These are phyloP conservation scores for Nasonia giraulti DNA, from an alignment of 1,140 invertebrate genomes.

Conservation along the genomic window DNA sequence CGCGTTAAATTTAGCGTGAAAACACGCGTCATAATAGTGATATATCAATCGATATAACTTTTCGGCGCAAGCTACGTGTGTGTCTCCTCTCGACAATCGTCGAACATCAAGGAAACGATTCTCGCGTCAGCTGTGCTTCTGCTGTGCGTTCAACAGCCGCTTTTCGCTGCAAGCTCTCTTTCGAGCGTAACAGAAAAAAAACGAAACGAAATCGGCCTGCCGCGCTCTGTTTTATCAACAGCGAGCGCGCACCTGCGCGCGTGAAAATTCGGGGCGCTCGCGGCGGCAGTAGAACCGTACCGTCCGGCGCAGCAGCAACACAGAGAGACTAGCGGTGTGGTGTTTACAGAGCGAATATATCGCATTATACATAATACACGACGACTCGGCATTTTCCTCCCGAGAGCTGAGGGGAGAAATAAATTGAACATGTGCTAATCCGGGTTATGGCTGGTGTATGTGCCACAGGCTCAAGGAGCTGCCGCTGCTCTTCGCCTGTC, in stretches of 20 bases:
- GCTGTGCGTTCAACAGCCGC: background rate
- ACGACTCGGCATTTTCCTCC: background rate
- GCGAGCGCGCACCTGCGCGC: constrained; percentile 8
- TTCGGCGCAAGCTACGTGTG: background rate
- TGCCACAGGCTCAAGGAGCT: constrained; percentile 13
- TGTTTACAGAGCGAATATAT: background rate
- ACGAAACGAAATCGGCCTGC: background rate
- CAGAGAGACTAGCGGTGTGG: background rate
- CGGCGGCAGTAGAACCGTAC: background rate
- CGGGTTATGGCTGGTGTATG: constrained; percentile 32
- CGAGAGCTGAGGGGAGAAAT: background rate
- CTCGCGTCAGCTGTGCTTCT: background rate
- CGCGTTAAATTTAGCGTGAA: constrained; percentile 26
- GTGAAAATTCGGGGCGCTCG: constrained; percentile 20
- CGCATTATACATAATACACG: background rate
- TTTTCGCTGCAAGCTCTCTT: background rate
- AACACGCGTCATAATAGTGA: constrained; percentile 10
- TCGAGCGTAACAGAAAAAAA: background rate
- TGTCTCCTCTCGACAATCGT: background rate
- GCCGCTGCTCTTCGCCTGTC: constrained; percentile 20
- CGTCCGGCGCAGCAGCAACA: background rate
- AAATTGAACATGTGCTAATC: constrained; percentile 27
- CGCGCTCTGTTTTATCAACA: constrained; percentile 42
- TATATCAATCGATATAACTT: constrained; percentile 35
- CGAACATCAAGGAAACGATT: background rate